These are phyloP conservation scores for Pomacea canaliculata DNA, from an alignment of 2,888 invertebrate species.

Conservation along the genomic window DNA sequence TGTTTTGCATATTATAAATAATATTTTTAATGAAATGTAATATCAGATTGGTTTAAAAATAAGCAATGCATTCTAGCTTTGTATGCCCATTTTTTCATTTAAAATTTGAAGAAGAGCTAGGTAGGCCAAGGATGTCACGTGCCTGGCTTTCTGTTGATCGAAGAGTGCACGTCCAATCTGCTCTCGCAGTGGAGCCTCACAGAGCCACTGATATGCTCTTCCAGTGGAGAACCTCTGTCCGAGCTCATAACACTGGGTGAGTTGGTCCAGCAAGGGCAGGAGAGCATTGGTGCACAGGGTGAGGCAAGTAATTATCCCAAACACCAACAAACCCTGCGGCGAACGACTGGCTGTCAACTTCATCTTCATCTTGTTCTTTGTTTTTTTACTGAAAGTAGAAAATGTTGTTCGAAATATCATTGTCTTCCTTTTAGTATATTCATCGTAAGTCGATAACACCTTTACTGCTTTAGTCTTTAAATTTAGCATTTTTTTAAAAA, in stretches of 20 bases:
- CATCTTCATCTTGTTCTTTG: neutral
- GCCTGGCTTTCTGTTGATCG: conserved; percentile 6
- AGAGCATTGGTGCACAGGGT: conserved; percentile 24
- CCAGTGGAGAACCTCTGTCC: conserved; percentile 22
- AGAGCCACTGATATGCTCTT: conserved; percentile 29
- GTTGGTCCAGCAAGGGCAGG: conserved; percentile 40
- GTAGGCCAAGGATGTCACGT: no score
- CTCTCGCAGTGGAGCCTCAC: conserved; percentile 23
- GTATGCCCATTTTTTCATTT: no score
- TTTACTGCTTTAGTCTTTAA: no score
- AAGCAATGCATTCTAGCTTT: no score
- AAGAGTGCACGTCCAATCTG: conserved; percentile 1
- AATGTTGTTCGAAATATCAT: no score
- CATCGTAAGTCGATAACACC: no score
- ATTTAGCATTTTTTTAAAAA: no score
- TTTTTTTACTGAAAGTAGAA: neutral
- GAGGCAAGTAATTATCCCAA: conserved; percentile 25
- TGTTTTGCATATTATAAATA: no score
- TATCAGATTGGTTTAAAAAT: no score
- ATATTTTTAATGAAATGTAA: no score
- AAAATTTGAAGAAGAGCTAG: no score
- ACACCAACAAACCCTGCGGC: neutral
- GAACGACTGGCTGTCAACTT: neutral
- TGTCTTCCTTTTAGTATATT: no score
- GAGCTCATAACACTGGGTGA: conserved; percentile 47